Conservation (phyloP, 2,888 invertebrate genomes). For the Chalcosyrphus nemorum region DNA sequence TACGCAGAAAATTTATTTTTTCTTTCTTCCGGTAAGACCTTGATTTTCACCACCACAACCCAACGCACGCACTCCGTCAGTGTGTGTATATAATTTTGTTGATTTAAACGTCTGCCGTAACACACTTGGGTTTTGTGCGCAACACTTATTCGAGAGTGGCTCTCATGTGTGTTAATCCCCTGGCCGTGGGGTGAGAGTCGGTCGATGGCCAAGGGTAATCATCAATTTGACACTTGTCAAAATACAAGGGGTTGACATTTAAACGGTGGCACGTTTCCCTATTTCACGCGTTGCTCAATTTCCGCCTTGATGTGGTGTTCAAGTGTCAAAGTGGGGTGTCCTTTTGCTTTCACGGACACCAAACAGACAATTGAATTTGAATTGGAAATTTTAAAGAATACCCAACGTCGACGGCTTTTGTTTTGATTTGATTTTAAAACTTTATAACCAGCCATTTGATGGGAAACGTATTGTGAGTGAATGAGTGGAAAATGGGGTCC, state of each 20-base stretch:
- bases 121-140: not conserved
- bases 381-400: conserved; percentile 60
- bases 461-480: conserved; percentile 55
- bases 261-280: conserved; percentile 69
- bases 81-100: conserved; percentile 31
- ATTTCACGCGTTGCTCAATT: conserved; percentile 39
- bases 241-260: conserved; percentile 76
- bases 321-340: conserved; percentile 34
- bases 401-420: conserved; percentile 37
- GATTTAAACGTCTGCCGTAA: conserved; percentile 31
- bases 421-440: conserved; percentile 73
- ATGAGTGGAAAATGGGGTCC: not conserved
- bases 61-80: conserved; percentile 6
- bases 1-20: conserved; percentile 76
- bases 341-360: not conserved
- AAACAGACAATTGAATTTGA: conserved; percentile 25
- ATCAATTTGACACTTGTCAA: conserved; percentile 80
- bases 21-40: conserved; percentile 33
- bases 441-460: conserved; percentile 50
- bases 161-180: conserved; percentile 57
- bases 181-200: not conserved
- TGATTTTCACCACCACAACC: conserved; percentile 38
- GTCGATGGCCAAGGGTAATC: conserved; percentile 39
- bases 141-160: conserved; percentile 26
- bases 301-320: not conserved